phyloP scores from a whole-genome alignment of 2,888 invertebrate species.

The Epistrophella euchroma region DNA sequence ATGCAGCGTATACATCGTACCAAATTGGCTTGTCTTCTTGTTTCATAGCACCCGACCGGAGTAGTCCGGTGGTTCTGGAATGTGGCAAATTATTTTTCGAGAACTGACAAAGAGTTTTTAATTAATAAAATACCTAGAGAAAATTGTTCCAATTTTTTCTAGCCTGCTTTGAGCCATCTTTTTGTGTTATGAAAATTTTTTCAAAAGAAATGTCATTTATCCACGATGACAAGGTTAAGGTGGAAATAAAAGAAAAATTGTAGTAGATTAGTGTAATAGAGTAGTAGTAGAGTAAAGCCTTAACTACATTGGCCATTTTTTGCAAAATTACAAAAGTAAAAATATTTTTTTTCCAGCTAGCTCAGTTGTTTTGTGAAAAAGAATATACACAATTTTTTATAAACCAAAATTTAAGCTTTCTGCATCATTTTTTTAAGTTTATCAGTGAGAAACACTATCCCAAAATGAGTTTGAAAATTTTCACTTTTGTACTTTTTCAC shows the following conservation, averaged over 20 bases:
- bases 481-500: too few relatives aligned
- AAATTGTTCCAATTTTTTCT: slow-evolving; percentile 90
- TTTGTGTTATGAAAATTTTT: slow-evolving; percentile 54
- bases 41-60: slow-evolving; percentile 91
- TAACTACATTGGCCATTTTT: too few relatives aligned
- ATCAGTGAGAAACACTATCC: too few relatives aligned
- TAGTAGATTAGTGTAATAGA: slow-evolving; percentile 7
- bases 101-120: slow-evolving; percentile 33
- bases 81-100: background rate
- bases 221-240: background rate
- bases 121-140: slow-evolving; percentile 85
- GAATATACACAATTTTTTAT: too few relatives aligned
- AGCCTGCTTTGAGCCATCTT: slow-evolving; percentile 88
- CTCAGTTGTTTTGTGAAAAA: too few relatives aligned
- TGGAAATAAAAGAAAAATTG: slow-evolving; percentile 4
- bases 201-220: slow-evolving; percentile 16
- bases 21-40: slow-evolving; percentile 94
- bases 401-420: too few relatives aligned
- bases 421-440: too few relatives aligned
- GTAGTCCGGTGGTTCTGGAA: slow-evolving; percentile 88
- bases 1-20: slow-evolving; percentile 95
- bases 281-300: too few relatives aligned
- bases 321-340: too few relatives aligned
- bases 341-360: too few relatives aligned
- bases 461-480: too few relatives aligned